These are phyloP conservation scores for Malurus melanocephalus DNA, from an alignment of 2,113 vertebrate genomes.

Conservation along the genomic window DNA sequence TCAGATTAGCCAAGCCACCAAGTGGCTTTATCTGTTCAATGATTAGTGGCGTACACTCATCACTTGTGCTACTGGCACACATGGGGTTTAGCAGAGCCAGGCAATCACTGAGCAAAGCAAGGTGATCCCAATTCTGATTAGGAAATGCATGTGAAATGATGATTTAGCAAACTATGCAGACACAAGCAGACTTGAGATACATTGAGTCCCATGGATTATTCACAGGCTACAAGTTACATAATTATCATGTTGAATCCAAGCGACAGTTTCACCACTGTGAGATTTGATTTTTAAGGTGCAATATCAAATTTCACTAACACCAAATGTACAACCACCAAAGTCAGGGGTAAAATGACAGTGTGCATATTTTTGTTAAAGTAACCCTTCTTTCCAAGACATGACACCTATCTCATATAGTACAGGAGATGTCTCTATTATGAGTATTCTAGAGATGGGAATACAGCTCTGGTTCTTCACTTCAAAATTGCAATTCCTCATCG, in stretches of 20 bases:
- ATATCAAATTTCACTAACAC: background rate
- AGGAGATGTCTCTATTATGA: background rate
- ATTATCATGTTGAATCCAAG: background rate
- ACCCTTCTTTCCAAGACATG: background rate
- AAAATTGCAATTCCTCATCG: background rate
- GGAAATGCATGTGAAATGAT: background rate
- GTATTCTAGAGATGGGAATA: background rate
- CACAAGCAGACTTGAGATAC: background rate
- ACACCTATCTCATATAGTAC: background rate
- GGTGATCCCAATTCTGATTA: background rate
- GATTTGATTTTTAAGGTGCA: background rate
- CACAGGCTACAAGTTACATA: background rate
- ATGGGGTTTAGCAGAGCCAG: background rate
- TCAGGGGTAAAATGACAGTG: rapidly evolving
- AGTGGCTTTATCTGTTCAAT: background rate
- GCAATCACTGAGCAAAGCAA: background rate
- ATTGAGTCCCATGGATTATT: background rate
- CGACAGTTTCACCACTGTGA: background rate
- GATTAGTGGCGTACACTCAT: background rate
- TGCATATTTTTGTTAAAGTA: background rate
- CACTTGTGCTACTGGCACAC: background rate
- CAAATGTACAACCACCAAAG: background rate
- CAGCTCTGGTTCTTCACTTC: background rate
- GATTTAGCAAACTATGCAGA: background rate
- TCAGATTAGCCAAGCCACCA: background rate